Evolutionary conservation across 2,113 vertebrate genomes (phyloP).

Genomic region (Dolichotis patagonum): DNA sequence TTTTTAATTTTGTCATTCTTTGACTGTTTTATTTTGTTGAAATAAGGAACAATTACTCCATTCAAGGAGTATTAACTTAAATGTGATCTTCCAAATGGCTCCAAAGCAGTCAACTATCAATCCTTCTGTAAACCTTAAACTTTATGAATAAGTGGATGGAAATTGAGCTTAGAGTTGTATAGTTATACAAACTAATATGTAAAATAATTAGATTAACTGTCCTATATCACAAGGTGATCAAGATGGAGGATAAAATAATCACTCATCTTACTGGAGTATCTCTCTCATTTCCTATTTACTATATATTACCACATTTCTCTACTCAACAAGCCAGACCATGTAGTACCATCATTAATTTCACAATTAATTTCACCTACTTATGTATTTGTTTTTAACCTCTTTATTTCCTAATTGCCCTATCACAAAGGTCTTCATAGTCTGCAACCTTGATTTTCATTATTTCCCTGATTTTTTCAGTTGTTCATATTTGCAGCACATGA

Average conservation of each 20-base stretch:
- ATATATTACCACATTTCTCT: not conserved
- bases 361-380: not conserved
- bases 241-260: not conserved
- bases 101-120: not conserved
- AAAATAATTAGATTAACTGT: not conserved
- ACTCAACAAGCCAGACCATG: not conserved
- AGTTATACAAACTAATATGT: not conserved
- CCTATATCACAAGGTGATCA: not conserved
- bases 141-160: conserved; percentile 2
- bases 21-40: conserved; percentile 29
- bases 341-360: conserved; percentile 48
- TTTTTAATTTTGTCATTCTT: conserved; percentile 28
- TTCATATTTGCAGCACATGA: not conserved
- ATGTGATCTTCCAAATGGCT: conserved; percentile 20
- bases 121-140: not conserved
- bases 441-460: not conserved
- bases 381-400: not conserved
- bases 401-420: not conserved
- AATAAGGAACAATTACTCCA: not conserved
- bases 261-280: not conserved
- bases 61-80: conserved; percentile 5
- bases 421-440: not conserved
- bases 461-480: not conserved
- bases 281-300: not conserved
- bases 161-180: not conserved